Percentiles rank a stretch among this genome's conserved stretches.
These are phyloP conservation scores for Griposia aprilina DNA, from an alignment of 2,888 invertebrate genomes.

Conservation along the genomic window DNA sequence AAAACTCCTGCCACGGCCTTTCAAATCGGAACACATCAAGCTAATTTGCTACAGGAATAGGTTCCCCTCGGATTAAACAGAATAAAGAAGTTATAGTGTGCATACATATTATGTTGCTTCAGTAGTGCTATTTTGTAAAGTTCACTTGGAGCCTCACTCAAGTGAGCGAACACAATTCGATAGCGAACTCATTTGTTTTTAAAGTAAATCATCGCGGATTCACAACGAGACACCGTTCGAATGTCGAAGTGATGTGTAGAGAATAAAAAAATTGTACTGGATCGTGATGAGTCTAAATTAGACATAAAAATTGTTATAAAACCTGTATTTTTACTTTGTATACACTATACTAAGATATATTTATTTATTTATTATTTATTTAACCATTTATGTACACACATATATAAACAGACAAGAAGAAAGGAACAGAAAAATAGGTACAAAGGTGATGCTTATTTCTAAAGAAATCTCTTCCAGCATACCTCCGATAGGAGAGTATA, in stretches of 20 bases:
- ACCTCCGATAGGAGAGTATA: no score
- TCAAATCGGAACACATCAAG: neutral
- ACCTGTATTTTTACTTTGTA: no score
- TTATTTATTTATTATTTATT: no score
- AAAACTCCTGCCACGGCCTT: neutral
- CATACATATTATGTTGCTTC: no score
- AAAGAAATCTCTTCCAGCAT: no score
- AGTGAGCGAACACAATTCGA: neutral
- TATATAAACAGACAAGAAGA: no score
- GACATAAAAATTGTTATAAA: no score
- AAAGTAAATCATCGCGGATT: neutral
- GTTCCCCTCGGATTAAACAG: neutral
- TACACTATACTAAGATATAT: no score
- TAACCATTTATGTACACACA: no score
- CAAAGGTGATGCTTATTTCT: no score
- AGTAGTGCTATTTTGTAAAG: no score
- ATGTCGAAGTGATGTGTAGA: neutral
- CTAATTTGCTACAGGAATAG: neutral
- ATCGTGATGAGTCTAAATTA: neutral
- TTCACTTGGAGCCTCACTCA: neutral
- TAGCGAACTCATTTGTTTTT: neutral
- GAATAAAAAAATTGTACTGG: neutral
- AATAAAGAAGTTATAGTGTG: neutral
- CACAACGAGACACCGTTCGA: neutral
- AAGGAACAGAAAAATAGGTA: no score